Evolutionary conservation across 2,113 vertebrate genomes (phyloP).

Genomic region (Apodemus sylvaticus): DNA sequence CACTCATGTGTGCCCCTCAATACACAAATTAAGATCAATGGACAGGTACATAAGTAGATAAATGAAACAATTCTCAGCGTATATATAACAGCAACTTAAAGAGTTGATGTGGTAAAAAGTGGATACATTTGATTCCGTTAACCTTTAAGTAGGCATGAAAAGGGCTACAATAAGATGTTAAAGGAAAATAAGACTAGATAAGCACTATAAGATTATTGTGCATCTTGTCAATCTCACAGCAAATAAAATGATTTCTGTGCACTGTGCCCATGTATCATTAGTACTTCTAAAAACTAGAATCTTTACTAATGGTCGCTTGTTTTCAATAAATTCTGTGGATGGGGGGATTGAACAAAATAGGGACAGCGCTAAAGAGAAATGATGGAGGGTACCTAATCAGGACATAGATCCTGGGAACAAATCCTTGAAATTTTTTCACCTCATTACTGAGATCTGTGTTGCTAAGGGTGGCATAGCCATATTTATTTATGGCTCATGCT

Average conservation of each 20-base stretch:
- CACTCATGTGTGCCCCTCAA: neutral
- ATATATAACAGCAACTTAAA: neutral
- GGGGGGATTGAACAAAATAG: neutral
- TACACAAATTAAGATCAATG: neutral
- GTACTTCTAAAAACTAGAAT: neutral
- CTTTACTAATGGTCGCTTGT: neutral
- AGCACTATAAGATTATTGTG: neutral
- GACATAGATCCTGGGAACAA: neutral
- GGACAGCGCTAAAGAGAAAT: neutral
- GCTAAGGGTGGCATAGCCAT: neutral
- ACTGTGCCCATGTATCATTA: neutral
- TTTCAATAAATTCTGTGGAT: neutral
- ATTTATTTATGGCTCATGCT: neutral
- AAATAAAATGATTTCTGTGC: neutral
- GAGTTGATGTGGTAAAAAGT: neutral
- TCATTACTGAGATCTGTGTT: neutral
- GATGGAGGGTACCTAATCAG: neutral
- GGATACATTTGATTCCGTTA: neutral
- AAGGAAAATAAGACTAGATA: too few relatives aligned
- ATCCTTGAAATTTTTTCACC: neutral
- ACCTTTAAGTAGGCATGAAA: neutral
- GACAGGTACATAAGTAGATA: neutral
- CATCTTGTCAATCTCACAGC: neutral
- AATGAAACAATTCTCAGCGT: neutral
- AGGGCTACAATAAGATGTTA: neutral